Evolutionary conservation across 2,113 vertebrate species (phyloP).

Genomic region (Bostrychus sinensis): DNA sequence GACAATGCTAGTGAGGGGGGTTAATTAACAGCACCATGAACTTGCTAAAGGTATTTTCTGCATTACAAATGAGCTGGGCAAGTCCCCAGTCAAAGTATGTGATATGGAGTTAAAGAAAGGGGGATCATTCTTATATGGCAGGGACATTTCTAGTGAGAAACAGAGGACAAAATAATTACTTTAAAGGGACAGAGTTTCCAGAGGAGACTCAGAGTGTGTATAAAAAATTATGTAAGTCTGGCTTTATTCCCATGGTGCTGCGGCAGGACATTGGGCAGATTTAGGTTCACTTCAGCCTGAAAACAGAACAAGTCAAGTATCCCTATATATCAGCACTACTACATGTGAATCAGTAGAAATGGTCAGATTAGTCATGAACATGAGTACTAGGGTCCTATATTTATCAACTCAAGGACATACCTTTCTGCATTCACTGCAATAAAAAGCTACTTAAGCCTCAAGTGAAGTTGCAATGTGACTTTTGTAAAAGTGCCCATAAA

Average conservation of each 20-base stretch:
- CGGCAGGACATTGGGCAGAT: constrained; percentile 1
- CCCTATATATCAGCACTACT: constrained; percentile 15
- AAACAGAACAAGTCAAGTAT: constrained; percentile 7
- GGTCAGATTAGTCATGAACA: constrained; percentile 30
- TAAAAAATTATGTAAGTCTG: not conserved
- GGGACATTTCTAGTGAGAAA: not conserved
- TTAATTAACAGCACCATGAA: constrained; percentile 69
- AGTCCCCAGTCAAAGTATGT: constrained; percentile 21
- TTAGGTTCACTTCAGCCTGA: constrained; percentile 13
- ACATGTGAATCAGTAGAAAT: constrained; percentile 18
- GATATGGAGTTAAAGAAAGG: constrained; percentile 27
- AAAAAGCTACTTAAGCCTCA: constrained; percentile 28
- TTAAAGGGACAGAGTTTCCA: not conserved
- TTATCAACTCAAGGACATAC: constrained; percentile 61
- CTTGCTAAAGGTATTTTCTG: constrained; percentile 50
- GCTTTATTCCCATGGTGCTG: constrained; percentile 2
- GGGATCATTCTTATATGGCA: not conserved
- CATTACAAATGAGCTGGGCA: constrained; percentile 63
- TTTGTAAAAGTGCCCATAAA: constrained; percentile 24
- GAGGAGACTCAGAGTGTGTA: not conserved
- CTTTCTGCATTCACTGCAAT: constrained; percentile 41
- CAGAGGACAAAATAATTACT: constrained; percentile 11
- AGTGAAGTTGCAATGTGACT: constrained; percentile 42
- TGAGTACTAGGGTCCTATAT: constrained; percentile 23
- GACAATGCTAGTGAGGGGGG: constrained; percentile 53